Conservation (phyloP, 1,140 invertebrate genomes). For the Zaprionus ghesquierei region DNA sequence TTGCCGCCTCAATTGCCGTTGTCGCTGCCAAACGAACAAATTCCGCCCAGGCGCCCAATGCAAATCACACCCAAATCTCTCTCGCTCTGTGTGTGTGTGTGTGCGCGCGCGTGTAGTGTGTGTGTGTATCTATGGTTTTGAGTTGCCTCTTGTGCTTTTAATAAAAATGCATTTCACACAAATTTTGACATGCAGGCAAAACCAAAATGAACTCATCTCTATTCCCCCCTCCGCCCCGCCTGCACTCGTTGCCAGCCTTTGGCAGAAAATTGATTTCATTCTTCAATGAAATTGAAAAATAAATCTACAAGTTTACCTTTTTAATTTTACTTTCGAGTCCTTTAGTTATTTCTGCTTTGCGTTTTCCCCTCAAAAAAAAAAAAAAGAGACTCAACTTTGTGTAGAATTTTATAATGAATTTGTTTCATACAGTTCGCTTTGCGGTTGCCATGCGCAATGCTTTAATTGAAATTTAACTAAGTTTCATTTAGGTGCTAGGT, state of each 20-base stretch:
- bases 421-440: too few relatives aligned
- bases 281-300: neutral
- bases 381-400: too few relatives aligned
- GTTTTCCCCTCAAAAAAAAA: too few relatives aligned
- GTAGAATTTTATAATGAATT: too few relatives aligned
- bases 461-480: too few relatives aligned
- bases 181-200: constrained; percentile 33
- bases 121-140: constrained; percentile 17
- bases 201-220: constrained; percentile 7
- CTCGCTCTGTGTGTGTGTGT: constrained; percentile 1
- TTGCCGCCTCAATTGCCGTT: constrained; percentile 64
- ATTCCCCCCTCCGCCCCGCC: neutral
- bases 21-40: constrained; percentile 39
- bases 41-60: constrained; percentile 30
- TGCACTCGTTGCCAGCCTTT: too few relatives aligned
- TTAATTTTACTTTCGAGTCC: neutral
- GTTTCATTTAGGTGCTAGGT: too few relatives aligned
- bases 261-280: constrained; percentile 5
- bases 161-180: constrained; percentile 43
- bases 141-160: constrained; percentile 25
- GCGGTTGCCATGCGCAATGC: too few relatives aligned
- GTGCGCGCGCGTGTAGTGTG: neutral
- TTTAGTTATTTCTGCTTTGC: too few relatives aligned
- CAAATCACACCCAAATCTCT: constrained; percentile 34
- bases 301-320: neutral